phyloP scores from a whole-genome alignment of 2,113 vertebrate species.

The Cairina moschata region DNA sequence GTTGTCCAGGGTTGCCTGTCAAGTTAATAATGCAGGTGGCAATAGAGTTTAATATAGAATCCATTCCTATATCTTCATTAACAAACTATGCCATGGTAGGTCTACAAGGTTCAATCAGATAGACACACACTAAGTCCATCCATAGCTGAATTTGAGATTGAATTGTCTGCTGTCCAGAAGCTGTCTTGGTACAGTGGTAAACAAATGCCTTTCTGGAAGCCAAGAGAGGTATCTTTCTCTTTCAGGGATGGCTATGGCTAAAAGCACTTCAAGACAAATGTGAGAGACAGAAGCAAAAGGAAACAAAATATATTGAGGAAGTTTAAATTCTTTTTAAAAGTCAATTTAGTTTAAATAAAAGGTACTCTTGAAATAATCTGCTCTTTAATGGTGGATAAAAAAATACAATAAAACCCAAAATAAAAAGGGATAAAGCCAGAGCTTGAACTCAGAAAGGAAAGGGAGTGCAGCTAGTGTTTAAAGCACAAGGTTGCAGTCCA shows the following conservation, averaged over 20 bases:
- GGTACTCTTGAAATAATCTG: background rate
- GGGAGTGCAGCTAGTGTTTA: background rate
- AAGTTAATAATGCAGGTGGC: background rate
- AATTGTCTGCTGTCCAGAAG: background rate
- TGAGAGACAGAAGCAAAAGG: background rate
- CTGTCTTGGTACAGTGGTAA: background rate
- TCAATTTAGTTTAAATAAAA: conserved; percentile 15
- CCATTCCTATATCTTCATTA: background rate
- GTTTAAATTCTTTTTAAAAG: background rate
- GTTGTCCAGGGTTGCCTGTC: background rate
- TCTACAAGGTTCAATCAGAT: background rate
- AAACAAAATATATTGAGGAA: background rate
- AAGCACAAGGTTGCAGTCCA: background rate
- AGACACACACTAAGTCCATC: background rate
- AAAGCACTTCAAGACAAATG: background rate
- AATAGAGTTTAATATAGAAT: background rate
- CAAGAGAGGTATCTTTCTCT: background rate
- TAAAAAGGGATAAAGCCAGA: background rate
- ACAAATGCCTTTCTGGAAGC: background rate
- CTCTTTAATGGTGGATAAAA: background rate
- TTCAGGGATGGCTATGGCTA: background rate
- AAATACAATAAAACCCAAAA: background rate
- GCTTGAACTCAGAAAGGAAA: background rate
- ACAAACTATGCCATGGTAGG: background rate
- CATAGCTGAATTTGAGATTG: background rate